phyloP scores from a whole-genome alignment of 2,797 vertebrate species.

The Oreortyx pictus region DNA sequence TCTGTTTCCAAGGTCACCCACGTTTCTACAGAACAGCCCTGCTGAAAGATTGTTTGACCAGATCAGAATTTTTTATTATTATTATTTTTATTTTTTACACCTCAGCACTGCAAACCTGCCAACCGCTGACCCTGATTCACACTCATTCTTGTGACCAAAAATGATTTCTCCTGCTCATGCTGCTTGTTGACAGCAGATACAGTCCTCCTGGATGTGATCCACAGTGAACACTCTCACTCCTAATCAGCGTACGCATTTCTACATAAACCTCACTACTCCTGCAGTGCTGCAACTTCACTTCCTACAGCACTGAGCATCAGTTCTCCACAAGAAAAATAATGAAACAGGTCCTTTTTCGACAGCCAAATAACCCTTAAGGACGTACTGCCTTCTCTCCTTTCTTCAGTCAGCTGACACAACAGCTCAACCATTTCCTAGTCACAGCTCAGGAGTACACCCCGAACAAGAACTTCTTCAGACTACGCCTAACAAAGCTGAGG shows the following conservation, averaged over 20 bases:
- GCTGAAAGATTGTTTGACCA: neutral
- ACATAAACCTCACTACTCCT: neutral
- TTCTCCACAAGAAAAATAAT: neutral
- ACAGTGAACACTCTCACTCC: fast-evolving
- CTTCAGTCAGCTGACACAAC: neutral
- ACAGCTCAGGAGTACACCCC: neutral
- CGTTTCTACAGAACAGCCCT: conserved; percentile 3
- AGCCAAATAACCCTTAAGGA: neutral
- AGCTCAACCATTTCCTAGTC: neutral
- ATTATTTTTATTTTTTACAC: neutral
- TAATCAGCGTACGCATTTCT: fast-evolving
- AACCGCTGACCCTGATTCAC: neutral
- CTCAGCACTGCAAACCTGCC: neutral
- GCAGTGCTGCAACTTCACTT: neutral
- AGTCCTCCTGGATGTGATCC: neutral
- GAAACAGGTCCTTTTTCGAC: fast-evolving
- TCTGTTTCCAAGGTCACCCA: conserved; percentile 54
- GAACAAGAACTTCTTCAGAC: neutral
- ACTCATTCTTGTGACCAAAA: neutral
- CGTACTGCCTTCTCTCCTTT: neutral
- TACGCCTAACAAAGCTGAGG: neutral
- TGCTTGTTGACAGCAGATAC: fast-evolving
- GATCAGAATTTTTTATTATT: neutral
- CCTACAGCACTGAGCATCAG: fast-evolving
- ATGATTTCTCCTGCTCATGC: neutral